Evolutionary conservation across 2,888 invertebrate species (phyloP).

Genomic region (Dicranocentrus wangi): DNA sequence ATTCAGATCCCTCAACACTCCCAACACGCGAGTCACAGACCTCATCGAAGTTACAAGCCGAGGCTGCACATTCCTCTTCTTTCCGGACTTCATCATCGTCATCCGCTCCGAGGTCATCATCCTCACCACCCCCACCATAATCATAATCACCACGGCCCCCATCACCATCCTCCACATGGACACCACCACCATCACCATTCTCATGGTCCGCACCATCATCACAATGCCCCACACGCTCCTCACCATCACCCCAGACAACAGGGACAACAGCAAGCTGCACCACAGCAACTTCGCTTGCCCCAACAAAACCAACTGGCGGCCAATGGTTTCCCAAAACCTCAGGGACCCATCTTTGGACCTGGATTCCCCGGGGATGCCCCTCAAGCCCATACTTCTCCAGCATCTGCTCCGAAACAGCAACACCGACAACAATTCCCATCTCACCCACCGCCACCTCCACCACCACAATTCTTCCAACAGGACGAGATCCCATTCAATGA

Average conservation of each 20-base stretch:
- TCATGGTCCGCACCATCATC: constrained; percentile 8
- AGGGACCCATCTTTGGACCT: not conserved
- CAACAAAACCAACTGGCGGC: constrained; percentile 21
- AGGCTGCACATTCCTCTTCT: constrained; percentile 45
- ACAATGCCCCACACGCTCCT: constrained; percentile 30
- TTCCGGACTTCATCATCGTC: constrained; percentile 49
- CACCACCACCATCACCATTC: constrained; percentile 38
- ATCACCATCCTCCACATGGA: constrained; percentile 22
- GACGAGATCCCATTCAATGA: constrained; percentile 57
- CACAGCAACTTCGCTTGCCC: constrained; percentile 18
- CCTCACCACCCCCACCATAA: constrained; percentile 38
- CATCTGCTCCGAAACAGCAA: constrained; percentile 23
- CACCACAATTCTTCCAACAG: constrained; percentile 46
- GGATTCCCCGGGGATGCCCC: constrained; percentile 33
- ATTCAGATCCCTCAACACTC: constrained; percentile 6
- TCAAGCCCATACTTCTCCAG: constrained; percentile 39
- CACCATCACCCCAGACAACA: constrained; percentile 26
- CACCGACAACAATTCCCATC: constrained; percentile 44
- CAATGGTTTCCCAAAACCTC: not conserved
- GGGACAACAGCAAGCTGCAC: constrained; percentile 37
- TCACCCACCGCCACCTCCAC: constrained; percentile 15
- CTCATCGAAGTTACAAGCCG: constrained; percentile 59
- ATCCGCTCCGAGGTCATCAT: constrained; percentile 38
- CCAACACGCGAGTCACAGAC: constrained; percentile 2
- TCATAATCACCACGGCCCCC: constrained; percentile 13